These are phyloP conservation scores for Diabrotica balteata DNA, from an alignment of 2,888 invertebrate genomes.

Conservation along the genomic window DNA sequence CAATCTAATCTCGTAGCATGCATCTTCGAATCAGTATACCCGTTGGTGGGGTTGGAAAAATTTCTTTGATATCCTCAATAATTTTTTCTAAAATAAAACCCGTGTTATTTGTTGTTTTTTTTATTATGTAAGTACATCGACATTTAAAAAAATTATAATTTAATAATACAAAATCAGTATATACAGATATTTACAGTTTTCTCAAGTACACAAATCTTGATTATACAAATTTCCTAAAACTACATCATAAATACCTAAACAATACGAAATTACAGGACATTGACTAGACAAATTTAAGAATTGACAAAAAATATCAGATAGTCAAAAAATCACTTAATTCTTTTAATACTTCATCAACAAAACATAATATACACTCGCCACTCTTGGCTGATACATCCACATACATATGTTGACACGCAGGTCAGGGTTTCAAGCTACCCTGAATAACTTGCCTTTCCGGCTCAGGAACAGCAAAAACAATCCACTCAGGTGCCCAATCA, in stretches of 20 bases:
- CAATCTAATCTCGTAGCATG: too few relatives aligned
- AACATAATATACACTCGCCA: conserved; percentile 39
- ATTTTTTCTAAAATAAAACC: too few relatives aligned
- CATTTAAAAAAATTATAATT: conserved; percentile 40
- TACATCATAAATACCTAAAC: conserved; percentile 42
- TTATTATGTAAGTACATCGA: conserved; percentile 45
- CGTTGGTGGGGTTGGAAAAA: too few relatives aligned
- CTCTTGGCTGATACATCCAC: conserved; percentile 35
- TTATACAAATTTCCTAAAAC: conserved; percentile 16
- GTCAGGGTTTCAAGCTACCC: conserved; percentile 16
- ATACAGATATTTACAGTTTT: conserved; percentile 39
- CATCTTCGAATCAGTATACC: too few relatives aligned
- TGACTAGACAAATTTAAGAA: conserved; percentile 48
- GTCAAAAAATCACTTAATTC: conserved; percentile 36
- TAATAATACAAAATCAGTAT: conserved; percentile 43
- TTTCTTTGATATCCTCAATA: too few relatives aligned
- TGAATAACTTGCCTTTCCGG: background rate
- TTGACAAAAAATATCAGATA: conserved; percentile 42
- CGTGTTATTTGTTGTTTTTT: conserved; percentile 6
- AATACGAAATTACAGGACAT: conserved; percentile 41
- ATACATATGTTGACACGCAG: conserved; percentile 28
- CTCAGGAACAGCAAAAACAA: conserved; percentile 10
- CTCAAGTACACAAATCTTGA: conserved; percentile 25
- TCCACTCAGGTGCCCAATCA: conserved; percentile 17
- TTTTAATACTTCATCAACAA: conserved; percentile 41